phyloP scores from a whole-genome alignment of 1,140 invertebrate species.

The Maconellicoccus hirsutus region DNA sequence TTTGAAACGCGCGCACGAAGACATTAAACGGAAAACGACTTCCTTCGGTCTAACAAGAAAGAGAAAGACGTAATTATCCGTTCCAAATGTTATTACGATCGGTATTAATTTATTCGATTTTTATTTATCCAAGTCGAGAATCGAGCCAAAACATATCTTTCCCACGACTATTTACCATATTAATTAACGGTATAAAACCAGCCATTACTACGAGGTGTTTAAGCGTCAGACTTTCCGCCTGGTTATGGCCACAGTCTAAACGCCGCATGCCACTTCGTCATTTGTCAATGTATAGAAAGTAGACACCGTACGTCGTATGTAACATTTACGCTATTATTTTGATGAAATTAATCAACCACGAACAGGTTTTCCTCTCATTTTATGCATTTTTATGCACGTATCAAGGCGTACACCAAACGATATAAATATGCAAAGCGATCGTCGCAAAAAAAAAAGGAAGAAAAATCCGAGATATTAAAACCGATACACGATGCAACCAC shows the following conservation, averaged over 20 bases:
- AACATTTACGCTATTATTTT: background rate
- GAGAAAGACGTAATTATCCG: background rate
- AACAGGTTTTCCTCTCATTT: background rate
- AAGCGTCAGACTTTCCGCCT: background rate
- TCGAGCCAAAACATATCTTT: background rate
- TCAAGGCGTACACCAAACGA: too few relatives aligned
- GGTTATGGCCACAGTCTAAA: background rate
- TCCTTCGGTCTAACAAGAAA: background rate
- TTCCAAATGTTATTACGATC: background rate
- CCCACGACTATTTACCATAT: constrained; percentile 1
- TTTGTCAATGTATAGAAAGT: background rate
- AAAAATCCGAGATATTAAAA: too few relatives aligned
- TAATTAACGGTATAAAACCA: constrained; percentile 9
- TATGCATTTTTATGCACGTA: too few relatives aligned
- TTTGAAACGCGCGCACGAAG: background rate
- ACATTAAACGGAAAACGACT: background rate
- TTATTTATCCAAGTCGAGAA: background rate
- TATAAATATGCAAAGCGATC: too few relatives aligned
- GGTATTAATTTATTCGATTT: background rate
- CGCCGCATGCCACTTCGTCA: background rate
- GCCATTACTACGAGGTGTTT: background rate
- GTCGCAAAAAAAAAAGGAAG: too few relatives aligned
- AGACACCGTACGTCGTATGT: background rate
- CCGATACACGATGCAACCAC: too few relatives aligned
- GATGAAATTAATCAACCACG: background rate